Percentiles rank a stretch among this genome's conserved stretches.
These are phyloP conservation scores for Drosophila varians DNA, from an alignment of 1,140 invertebrate genomes.

Conservation along the genomic window DNA sequence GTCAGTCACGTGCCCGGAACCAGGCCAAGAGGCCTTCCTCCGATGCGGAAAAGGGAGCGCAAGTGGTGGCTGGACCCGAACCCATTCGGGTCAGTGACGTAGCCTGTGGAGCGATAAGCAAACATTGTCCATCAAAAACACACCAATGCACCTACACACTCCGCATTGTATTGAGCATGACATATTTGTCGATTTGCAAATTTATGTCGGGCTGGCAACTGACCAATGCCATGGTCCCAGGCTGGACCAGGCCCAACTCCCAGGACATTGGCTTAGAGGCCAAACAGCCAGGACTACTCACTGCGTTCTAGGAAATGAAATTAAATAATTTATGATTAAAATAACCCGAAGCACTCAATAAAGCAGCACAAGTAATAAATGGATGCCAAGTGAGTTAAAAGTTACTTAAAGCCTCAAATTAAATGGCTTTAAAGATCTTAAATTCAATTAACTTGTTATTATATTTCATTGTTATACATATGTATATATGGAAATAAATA, in stretches of 20 bases:
- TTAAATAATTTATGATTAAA: conserved; percentile 67
- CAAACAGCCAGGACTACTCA: conserved; percentile 9
- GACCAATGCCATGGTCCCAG: conserved; percentile 13
- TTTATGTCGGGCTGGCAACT: conserved; percentile 54
- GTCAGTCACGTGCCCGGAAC: conserved; percentile 61
- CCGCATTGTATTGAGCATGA: conserved; percentile 74
- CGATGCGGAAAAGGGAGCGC: not conserved
- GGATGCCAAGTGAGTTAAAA: not conserved
- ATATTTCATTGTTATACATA: too few relatives aligned
- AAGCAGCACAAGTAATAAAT: not conserved
- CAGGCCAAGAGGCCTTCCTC: not conserved
- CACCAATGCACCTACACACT: conserved; percentile 59
- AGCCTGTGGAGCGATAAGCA: conserved; percentile 66
- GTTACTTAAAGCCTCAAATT: not conserved
- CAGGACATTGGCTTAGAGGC: conserved; percentile 41
- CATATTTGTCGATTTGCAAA: conserved; percentile 81
- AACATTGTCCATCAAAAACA: conserved; percentile 80
- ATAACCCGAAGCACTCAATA: conserved; percentile 19
- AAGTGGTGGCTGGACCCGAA: conserved; percentile 1
- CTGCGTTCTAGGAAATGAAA: conserved; percentile 49
- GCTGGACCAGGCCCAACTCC: conserved; percentile 2
- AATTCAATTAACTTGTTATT: not conserved
- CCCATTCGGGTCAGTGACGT: conserved; percentile 39
- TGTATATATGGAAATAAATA: too few relatives aligned
- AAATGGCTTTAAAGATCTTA: conserved; percentile 3